These are phyloP conservation scores for Formica aserva DNA, from an alignment of 2,888 invertebrate species.

Conservation along the genomic window DNA sequence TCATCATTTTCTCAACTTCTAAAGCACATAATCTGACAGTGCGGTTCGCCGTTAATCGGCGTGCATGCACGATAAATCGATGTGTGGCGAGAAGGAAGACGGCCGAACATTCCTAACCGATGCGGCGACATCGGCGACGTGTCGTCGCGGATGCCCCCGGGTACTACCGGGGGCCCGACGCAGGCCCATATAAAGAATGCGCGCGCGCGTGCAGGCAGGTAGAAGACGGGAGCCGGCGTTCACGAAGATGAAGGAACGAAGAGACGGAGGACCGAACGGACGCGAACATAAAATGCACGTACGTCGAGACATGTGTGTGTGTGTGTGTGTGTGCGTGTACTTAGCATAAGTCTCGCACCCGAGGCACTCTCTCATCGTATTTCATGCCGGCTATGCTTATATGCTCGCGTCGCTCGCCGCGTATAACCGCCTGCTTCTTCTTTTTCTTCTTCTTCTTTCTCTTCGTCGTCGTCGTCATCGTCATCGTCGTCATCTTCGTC, in stretches of 20 bases:
- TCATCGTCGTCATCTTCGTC: constrained; percentile 7
- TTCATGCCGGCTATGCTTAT: constrained; percentile 79
- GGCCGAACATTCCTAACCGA: constrained; percentile 37
- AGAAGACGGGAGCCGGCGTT: constrained; percentile 35
- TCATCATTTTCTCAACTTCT: constrained; percentile 41
- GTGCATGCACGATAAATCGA: constrained; percentile 40
- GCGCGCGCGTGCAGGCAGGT: constrained; percentile 57
- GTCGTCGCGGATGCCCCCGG: constrained; percentile 52
- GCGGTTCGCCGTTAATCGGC: constrained; percentile 39
- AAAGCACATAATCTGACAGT: constrained; percentile 36
- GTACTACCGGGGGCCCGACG: constrained; percentile 58
- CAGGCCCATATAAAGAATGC: constrained; percentile 61
- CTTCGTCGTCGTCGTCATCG: constrained; percentile 54
- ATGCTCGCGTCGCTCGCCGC: constrained; percentile 66
- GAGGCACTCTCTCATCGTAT: constrained; percentile 85
- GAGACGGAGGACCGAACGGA: constrained; percentile 64
- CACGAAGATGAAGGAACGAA: constrained; percentile 46
- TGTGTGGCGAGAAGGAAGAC: neutral
- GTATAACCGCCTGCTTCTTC: constrained; percentile 60
- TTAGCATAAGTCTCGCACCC: constrained; percentile 84
- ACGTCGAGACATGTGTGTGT: constrained; percentile 67
- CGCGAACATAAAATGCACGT: constrained; percentile 69
- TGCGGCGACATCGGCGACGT: constrained; percentile 46
- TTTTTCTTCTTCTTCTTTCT: constrained; percentile 53
- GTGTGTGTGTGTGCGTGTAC: constrained; percentile 82